These are phyloP conservation scores for Ophion ventricosus DNA, from an alignment of 2,888 invertebrate species.

Conservation along the genomic window DNA sequence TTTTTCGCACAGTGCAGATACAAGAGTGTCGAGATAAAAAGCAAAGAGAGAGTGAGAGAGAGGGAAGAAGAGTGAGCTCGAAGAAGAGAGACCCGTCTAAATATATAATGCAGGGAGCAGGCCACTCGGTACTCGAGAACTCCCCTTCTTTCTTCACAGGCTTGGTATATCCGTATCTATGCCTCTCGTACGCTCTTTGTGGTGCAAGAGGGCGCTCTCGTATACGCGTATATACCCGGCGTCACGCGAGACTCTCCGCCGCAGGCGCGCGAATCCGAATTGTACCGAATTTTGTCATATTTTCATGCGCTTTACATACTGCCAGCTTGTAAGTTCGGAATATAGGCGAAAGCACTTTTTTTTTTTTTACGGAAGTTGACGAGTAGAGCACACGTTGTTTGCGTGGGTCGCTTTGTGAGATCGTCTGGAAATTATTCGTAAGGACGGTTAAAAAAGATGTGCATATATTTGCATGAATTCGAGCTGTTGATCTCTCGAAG, in stretches of 20 bases:
- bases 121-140: slow-evolving; percentile 58
- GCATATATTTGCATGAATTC: too few relatives aligned
- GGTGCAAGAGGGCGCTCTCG: slow-evolving; percentile 29
- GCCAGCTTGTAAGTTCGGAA: too few relatives aligned
- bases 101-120: slow-evolving; percentile 66
- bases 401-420: too few relatives aligned
- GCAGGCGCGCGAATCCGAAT: slow-evolving; percentile 28
- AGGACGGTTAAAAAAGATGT: too few relatives aligned
- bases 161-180: slow-evolving; percentile 9
- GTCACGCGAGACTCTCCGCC: slow-evolving; percentile 57
- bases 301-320: too few relatives aligned
- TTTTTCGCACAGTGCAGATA: slow-evolving; percentile 41
- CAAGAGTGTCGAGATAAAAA: slow-evolving; percentile 43
- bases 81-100: slow-evolving; percentile 55
- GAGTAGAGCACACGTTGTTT: too few relatives aligned
- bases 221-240: slow-evolving; percentile 54
- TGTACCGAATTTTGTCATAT: too few relatives aligned
- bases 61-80: slow-evolving; percentile 21
- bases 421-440: too few relatives aligned
- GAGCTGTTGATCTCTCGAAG: too few relatives aligned
- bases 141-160: slow-evolving; percentile 24
- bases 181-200: slow-evolving; percentile 6
- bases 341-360: too few relatives aligned
- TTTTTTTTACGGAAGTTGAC: too few relatives aligned
- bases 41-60: slow-evolving; percentile 26